Conservation (phyloP, 2,888 invertebrate genomes). For the Chymomyza caudatula region DNA sequence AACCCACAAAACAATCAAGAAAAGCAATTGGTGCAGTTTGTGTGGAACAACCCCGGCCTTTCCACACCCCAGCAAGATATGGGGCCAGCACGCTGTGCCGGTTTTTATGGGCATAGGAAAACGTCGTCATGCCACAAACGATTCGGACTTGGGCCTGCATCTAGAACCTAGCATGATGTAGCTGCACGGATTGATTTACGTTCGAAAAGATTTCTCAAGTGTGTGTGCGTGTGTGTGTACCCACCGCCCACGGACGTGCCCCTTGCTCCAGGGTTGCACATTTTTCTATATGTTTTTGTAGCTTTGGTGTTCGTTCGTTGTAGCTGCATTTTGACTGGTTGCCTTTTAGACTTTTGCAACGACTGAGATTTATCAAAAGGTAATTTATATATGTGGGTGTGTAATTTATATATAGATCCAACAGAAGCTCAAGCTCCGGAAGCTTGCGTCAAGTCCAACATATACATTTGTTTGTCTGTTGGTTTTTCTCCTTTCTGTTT, state of each 20-base stretch:
- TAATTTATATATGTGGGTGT: slow-evolving; percentile 76
- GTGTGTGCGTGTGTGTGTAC: slow-evolving; percentile 41
- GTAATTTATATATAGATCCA: slow-evolving; percentile 60
- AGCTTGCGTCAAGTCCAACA: not conserved
- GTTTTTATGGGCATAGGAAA: slow-evolving; percentile 15
- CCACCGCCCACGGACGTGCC: not conserved
- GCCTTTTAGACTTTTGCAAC: slow-evolving; percentile 37
- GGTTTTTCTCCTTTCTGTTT: slow-evolving; percentile 30
- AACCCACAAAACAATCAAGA: slow-evolving; percentile 62
- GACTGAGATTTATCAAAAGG: slow-evolving; percentile 78
- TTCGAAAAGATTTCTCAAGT: slow-evolving; percentile 78
- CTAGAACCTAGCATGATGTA: slow-evolving; percentile 55
- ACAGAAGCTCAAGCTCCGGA: not conserved
- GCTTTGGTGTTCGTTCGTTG: too few relatives aligned
- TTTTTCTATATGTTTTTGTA: slow-evolving; percentile 54
- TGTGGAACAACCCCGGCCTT: not conserved
- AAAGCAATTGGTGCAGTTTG: slow-evolving; percentile 53
- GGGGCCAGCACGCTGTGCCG: not conserved
- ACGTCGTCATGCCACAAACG: slow-evolving; percentile 12
- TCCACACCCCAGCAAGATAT: too few relatives aligned
- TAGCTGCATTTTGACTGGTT: slow-evolving; percentile 26
- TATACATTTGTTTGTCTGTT: slow-evolving; percentile 36
- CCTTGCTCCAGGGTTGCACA: slow-evolving; percentile 23
- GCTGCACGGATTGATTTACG: slow-evolving; percentile 77
- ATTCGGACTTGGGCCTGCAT: not conserved